Conservation (phyloP, 2,113 vertebrate genomes). For the Corapipo altera region DNA sequence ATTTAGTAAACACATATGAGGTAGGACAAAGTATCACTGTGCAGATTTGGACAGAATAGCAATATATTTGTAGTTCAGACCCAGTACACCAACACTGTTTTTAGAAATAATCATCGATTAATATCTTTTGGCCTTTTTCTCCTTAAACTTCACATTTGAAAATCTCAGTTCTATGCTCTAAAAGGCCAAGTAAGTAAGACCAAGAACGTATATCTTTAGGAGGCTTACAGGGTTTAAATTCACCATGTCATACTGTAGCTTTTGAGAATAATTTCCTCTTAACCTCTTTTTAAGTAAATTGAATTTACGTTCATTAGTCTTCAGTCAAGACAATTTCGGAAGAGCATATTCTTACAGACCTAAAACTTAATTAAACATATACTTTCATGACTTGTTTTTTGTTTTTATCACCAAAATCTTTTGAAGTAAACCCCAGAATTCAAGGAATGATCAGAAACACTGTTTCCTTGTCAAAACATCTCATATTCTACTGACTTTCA, state of each 20-base stretch:
- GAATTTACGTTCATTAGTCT: not conserved
- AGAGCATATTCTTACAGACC: fast-evolving
- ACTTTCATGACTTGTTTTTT: not conserved
- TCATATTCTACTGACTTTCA: not conserved
- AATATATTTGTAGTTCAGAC: not conserved
- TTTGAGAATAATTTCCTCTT: not conserved
- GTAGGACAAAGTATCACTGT: not conserved
- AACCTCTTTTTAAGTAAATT: not conserved
- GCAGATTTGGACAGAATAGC: not conserved
- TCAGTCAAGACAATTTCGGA: not conserved
- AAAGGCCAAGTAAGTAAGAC: not conserved
- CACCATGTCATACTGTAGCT: not conserved
- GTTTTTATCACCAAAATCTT: not conserved
- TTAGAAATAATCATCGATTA: not conserved
- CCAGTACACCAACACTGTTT: not conserved
- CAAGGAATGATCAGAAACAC: not conserved
- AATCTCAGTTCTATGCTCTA: not conserved
- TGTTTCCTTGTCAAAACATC: not conserved
- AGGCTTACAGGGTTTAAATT: not conserved
- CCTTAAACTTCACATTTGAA: not conserved
- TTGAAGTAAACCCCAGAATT: not conserved
- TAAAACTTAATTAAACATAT: not conserved
- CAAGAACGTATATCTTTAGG: not conserved
- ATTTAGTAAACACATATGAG: not conserved
- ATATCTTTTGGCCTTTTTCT: not conserved